Evolutionary conservation across 2,888 invertebrate genomes (phyloP).

Genomic region (Dynastes tityus): DNA sequence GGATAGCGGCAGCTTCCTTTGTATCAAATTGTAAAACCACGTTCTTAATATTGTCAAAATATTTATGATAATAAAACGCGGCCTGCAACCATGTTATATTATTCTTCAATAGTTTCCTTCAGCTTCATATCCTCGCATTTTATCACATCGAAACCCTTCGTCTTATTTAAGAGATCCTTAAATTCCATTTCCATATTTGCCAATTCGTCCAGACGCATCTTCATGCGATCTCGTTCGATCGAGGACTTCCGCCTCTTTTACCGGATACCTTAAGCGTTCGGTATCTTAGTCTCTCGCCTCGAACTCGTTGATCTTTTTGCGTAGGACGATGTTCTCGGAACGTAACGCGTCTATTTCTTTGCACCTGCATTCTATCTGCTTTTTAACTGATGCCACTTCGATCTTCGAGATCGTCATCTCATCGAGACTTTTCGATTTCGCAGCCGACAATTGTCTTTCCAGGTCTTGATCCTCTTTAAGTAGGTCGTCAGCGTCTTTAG

Average conservation of each 20-base stretch:
- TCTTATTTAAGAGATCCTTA: slow-evolving; percentile 61
- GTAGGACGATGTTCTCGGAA: slow-evolving; percentile 58
- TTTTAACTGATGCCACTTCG: slow-evolving; percentile 39
- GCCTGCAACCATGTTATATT: too few species aligned
- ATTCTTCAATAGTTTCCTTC: too few species aligned
- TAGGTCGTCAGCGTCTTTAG: slow-evolving; percentile 54
- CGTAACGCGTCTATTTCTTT: slow-evolving; percentile 49
- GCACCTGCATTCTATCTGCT: slow-evolving; percentile 47
- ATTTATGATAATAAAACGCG: too few species aligned
- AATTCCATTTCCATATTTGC: slow-evolving; percentile 63
- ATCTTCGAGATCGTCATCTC: slow-evolving; percentile 28
- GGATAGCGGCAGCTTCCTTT: too few species aligned
- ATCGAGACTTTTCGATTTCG: slow-evolving; percentile 43
- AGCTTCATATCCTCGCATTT: slow-evolving; percentile 64
- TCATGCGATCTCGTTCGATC: slow-evolving; percentile 65
- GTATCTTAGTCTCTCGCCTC: slow-evolving; percentile 57
- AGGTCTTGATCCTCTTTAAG: slow-evolving; percentile 54
- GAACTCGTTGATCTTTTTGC: slow-evolving; percentile 51
- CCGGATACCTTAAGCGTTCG: slow-evolving; percentile 61
- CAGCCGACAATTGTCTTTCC: slow-evolving; percentile 59
- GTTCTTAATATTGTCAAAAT: too few species aligned
- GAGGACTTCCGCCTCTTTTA: slow-evolving; percentile 65
- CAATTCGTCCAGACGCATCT: slow-evolving; percentile 61
- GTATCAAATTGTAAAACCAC: too few species aligned
- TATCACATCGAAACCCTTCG: slow-evolving; percentile 59